Percentiles rank a stretch among this genome's conserved stretches.
Conservation (phyloP, 2,888 invertebrate species). For the Tetropium fuscum region DNA sequence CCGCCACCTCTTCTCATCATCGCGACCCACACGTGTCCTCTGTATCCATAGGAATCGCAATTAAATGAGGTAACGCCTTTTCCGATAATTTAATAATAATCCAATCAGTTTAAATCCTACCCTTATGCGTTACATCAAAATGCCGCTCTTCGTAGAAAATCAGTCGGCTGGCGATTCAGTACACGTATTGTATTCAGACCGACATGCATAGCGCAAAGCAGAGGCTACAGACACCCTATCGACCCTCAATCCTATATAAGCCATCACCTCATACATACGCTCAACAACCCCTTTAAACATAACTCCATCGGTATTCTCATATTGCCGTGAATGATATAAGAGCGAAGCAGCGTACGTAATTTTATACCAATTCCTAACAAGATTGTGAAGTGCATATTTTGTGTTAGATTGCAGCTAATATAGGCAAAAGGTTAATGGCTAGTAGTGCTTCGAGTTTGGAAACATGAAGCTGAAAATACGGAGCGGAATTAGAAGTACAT, state of each 20-base stretch:
- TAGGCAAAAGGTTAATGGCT: conserved; percentile 10
- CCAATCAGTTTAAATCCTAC: conserved; percentile 11
- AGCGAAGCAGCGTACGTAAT: conserved; percentile 28
- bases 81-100: conserved; percentile 22
- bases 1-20: not conserved
- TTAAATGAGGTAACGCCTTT: conserved; percentile 17
- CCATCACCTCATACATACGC: conserved; percentile 53
- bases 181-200: conserved; percentile 57
- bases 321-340: conserved; percentile 30
- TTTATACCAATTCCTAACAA: conserved; percentile 32
- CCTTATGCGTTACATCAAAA: conserved; percentile 24
- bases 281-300: conserved; percentile 47
- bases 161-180: conserved; percentile 48
- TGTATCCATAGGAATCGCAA: conserved; percentile 5
- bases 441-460: not conserved
- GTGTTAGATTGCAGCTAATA: conserved; percentile 23
- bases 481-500: not conserved
- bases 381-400: conserved; percentile 30
- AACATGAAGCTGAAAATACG: not conserved
- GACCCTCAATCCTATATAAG: conserved; percentile 57
- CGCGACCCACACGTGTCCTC: not conserved
- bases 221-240: conserved; percentile 54
- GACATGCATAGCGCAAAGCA: conserved; percentile 49
- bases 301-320: conserved; percentile 31
- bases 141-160: conserved; percentile 29